A percentile compares a stretch with the other conserved stretches of the same genome.
These are phyloP conservation scores for Apis dorsata DNA, from an alignment of 1,140 invertebrate genomes.

Conservation along the genomic window DNA sequence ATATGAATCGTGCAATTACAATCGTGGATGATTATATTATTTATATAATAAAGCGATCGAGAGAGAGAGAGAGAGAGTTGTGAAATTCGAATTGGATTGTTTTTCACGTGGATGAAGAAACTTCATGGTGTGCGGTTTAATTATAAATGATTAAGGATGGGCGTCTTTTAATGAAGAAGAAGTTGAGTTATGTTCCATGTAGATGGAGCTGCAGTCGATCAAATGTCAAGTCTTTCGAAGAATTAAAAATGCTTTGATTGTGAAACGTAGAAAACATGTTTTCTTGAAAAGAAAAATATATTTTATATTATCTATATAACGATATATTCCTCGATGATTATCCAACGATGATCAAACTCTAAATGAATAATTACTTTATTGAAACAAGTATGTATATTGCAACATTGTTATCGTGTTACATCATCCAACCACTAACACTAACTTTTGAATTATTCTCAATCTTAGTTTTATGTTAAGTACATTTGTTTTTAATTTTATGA, in stretches of 20 bases:
- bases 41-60: too few relatives aligned
- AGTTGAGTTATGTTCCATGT: background rate
- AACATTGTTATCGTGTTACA: too few relatives aligned
- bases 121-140: too few relatives aligned
- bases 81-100: too few relatives aligned
- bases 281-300: background rate
- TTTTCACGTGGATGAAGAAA: too few relatives aligned
- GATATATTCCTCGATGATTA: background rate
- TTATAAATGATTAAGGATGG: background rate
- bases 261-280: background rate
- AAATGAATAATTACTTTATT: background rate
- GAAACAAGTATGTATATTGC: background rate
- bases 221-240: background rate
- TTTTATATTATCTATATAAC: too few relatives aligned
- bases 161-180: background rate
- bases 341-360: background rate
- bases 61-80: too few relatives aligned
- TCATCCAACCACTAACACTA: too few relatives aligned
- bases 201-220: background rate
- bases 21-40: slow-evolving; percentile 6
- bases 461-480: too few relatives aligned
- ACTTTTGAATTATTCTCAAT: background rate
- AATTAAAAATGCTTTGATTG: background rate
- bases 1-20: slow-evolving; percentile 56
- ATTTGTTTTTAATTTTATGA: too few relatives aligned